Conservation (phyloP, 1,140 invertebrate species). For the Philotrypesis tridentata region DNA sequence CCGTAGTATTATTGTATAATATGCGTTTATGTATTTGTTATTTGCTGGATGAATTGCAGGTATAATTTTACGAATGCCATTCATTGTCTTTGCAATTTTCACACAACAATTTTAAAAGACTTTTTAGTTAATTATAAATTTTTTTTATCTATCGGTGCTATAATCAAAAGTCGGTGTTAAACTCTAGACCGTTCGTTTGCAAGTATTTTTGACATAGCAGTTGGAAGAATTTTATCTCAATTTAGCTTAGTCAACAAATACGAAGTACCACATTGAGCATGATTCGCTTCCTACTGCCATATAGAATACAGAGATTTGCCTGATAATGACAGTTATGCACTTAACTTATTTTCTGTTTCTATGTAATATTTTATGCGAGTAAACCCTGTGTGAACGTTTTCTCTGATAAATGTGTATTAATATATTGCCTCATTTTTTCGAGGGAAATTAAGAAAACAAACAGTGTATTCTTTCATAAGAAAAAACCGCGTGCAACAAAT, state of each 20-base stretch:
- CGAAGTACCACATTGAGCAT: constrained; percentile 5
- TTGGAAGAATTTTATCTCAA: constrained; percentile 19
- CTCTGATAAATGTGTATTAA: constrained; percentile 42
- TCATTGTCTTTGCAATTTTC: neutral
- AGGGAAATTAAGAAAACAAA: constrained; percentile 24
- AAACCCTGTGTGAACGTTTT: constrained; percentile 38
- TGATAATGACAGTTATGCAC: constrained; percentile 46
- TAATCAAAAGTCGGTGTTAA: constrained; percentile 32
- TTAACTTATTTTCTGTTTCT: constrained; percentile 42
- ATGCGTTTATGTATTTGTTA: neutral
- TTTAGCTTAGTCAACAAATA: constrained; percentile 30
- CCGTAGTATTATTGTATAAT: neutral
- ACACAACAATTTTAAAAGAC: neutral
- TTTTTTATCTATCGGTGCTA: neutral
- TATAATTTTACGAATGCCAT: neutral
- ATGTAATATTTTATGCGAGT: constrained; percentile 35
- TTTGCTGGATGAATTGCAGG: neutral
- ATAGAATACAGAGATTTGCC: constrained; percentile 50
- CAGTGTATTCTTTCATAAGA: constrained; percentile 37
- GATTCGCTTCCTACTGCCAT: constrained; percentile 61
- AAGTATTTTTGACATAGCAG: constrained; percentile 12
- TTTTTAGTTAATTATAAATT: neutral
- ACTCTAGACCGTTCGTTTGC: neutral
- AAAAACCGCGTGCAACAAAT: constrained; percentile 40
- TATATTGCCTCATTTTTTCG: constrained; percentile 42